phyloP scores from a whole-genome alignment of 2,797 vertebrate genomes.

The Anomalospiza imberbis region DNA sequence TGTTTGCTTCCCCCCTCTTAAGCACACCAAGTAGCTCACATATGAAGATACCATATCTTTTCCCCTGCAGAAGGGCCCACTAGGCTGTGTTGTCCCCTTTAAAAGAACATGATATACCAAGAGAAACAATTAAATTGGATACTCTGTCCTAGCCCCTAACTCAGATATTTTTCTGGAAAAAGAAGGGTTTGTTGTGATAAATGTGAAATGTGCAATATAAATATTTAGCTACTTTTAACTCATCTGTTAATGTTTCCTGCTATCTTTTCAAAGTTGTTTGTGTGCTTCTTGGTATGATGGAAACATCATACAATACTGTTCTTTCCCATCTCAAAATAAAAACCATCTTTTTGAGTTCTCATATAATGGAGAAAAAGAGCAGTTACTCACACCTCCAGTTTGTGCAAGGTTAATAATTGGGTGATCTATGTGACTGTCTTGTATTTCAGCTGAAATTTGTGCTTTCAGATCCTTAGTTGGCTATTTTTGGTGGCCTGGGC shows the following conservation, averaged over 20 bases:
- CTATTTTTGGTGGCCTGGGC: background rate
- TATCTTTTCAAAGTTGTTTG: background rate
- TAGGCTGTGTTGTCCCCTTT: background rate
- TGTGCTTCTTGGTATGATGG: background rate
- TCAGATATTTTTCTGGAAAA: background rate
- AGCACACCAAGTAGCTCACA: background rate
- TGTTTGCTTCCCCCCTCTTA: background rate
- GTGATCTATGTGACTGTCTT: background rate
- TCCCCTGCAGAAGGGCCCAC: background rate
- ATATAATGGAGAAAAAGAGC: background rate
- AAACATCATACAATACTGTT: background rate
- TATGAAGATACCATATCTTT: background rate
- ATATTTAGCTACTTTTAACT: background rate
- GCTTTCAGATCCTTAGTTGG: background rate
- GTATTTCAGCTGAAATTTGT: background rate
- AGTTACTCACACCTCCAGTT: background rate
- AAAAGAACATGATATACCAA: background rate
- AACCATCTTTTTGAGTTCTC: background rate
- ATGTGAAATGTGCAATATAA: background rate
- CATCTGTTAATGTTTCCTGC: background rate
- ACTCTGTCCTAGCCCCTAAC: background rate
- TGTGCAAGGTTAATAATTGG: background rate
- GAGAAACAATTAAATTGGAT: background rate
- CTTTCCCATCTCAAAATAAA: background rate
- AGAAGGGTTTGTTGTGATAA: background rate